Percentiles rank a stretch among this genome's conserved stretches.
Conservation (phyloP, 1,140 invertebrate species). For the Yoshiicerus persimilis region DNA sequence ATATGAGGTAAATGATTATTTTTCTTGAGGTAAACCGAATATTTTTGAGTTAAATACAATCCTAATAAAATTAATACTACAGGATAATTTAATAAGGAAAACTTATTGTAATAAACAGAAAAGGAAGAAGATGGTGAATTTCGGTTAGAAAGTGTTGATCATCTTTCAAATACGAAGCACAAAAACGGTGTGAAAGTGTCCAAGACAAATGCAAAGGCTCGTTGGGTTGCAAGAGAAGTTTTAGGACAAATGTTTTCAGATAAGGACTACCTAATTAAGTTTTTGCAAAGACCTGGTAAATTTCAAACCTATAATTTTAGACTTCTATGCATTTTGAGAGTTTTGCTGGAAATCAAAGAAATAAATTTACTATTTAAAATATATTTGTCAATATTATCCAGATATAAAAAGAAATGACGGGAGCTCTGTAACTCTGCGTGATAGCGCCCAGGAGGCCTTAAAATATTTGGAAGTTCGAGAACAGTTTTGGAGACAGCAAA, state of each 20-base stretch:
- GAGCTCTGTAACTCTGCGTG: slow-evolving; percentile 2
- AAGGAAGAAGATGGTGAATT: slow-evolving; percentile 30
- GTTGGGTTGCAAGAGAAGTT: slow-evolving; percentile 46
- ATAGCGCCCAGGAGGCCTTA: slow-evolving; percentile 43
- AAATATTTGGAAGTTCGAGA: slow-evolving; percentile 46
- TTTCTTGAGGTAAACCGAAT: no score
- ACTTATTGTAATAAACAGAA: no score
- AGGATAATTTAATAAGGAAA: no score
- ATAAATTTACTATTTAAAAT: neutral
- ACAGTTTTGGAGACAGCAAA: slow-evolving; percentile 48
- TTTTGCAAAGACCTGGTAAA: slow-evolving; percentile 33
- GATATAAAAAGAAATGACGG: slow-evolving; percentile 43
- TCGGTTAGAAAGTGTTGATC: neutral
- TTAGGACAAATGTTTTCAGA: slow-evolving; percentile 41
- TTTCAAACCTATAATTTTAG: neutral
- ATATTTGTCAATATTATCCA: neutral
- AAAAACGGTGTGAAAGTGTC: neutral
- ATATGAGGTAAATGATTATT: no score
- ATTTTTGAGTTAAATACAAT: neutral
- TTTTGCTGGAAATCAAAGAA: neutral
- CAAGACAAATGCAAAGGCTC: slow-evolving; percentile 26
- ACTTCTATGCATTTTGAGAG: neutral
- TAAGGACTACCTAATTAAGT: slow-evolving; percentile 45
- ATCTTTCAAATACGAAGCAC: neutral
- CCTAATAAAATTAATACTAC: neutral